phyloP scores from a whole-genome alignment of 2,888 invertebrate genomes.

The Autographa gamma region DNA sequence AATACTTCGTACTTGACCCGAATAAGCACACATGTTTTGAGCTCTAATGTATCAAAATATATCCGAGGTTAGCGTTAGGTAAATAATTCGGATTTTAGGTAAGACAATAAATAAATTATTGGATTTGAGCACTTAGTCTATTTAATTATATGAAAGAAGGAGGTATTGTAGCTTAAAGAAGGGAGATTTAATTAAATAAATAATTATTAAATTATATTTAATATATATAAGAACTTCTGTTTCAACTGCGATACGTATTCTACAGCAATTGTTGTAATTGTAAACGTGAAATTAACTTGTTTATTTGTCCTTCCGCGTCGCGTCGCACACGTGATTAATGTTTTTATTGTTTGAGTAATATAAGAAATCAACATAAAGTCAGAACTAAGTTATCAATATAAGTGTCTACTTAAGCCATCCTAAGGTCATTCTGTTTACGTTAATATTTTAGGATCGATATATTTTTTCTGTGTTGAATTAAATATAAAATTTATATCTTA shows the following conservation, averaged over 20 bases:
- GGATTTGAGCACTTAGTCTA: neutral
- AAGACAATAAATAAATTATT: neutral
- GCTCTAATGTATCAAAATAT: constrained; percentile 1
- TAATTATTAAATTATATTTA: too few species aligned
- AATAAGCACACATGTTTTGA: constrained; percentile 6
- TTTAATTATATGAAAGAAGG: too few species aligned
- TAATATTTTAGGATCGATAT: neutral
- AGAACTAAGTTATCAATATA: neutral
- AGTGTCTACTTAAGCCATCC: too few species aligned
- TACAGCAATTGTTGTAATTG: neutral
- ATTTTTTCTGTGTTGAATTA: neutral
- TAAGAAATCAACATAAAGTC: neutral
- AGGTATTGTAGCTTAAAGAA: too few species aligned
- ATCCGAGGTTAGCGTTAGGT: neutral
- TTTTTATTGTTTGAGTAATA: constrained; percentile 3
- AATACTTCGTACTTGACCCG: constrained; percentile 1
- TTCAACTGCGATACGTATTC: neutral
- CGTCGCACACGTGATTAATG: constrained; percentile 3
- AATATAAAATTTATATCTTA: too few species aligned
- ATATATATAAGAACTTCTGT: neutral
- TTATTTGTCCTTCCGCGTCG: constrained; percentile 2
- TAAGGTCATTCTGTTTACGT: neutral
- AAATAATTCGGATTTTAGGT: neutral
- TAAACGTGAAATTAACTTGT: neutral
- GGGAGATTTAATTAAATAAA: too few species aligned